phyloP scores from a whole-genome alignment of 1,140 invertebrate species.

The Campoletis sonorensis region DNA sequence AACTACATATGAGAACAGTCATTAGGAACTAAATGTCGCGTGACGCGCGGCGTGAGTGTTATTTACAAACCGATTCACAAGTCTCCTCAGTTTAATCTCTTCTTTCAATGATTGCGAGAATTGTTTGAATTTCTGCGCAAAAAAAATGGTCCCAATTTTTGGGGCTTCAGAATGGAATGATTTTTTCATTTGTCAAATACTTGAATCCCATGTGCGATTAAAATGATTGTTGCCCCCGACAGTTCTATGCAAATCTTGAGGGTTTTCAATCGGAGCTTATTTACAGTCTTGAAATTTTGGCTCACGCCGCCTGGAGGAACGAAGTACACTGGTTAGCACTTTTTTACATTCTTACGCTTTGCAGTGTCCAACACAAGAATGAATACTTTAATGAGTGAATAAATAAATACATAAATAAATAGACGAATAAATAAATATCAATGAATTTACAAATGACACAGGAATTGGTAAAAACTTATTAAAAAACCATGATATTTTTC shows the following conservation, averaged over 20 bases:
- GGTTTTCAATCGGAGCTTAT: background rate
- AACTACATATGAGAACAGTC: background rate
- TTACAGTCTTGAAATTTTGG: too few species aligned
- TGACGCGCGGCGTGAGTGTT: background rate
- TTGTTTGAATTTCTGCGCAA: background rate
- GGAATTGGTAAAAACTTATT: background rate
- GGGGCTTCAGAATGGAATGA: background rate
- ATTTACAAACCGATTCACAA: constrained; percentile 1
- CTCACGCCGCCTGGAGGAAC: too few species aligned
- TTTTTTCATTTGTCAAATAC: background rate
- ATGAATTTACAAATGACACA: background rate
- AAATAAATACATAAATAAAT: background rate
- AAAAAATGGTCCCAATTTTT: constrained; percentile 9
- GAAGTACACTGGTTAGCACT: too few species aligned
- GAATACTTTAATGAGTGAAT: background rate
- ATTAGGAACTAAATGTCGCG: constrained; percentile 4
- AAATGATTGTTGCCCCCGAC: background rate
- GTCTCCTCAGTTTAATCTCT: background rate
- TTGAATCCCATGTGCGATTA: background rate
- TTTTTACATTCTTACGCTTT: too few species aligned
- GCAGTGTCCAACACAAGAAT: too few species aligned
- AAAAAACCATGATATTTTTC: background rate
- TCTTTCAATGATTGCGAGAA: background rate
- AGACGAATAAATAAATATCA: too few species aligned
- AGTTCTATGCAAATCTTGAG: background rate